phyloP scores from a whole-genome alignment of 2,888 invertebrate species.

The Bembecia ichneumoniformis region DNA sequence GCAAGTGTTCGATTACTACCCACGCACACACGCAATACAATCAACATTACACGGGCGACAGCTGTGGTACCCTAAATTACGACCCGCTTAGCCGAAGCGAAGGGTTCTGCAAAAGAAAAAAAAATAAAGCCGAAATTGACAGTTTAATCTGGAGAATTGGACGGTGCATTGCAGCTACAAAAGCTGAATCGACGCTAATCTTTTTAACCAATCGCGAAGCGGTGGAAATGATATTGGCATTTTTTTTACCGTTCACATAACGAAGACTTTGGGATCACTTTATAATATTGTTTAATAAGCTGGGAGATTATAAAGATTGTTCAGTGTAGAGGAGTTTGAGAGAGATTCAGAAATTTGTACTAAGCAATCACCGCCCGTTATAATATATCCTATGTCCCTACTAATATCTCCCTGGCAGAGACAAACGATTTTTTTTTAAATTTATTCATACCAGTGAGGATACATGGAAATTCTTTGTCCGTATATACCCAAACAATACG shows the following conservation, averaged over 20 bases:
- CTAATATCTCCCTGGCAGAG: too few species aligned
- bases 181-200: neutral
- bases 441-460: too few species aligned
- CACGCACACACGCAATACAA: slow-evolving; percentile 46
- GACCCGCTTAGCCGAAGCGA: slow-evolving; percentile 46
- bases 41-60: slow-evolving; percentile 63
- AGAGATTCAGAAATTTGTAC: too few species aligned
- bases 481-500: too few species aligned
- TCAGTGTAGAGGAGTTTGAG: too few species aligned
- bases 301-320: too few species aligned
- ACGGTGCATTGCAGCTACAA: slow-evolving; percentile 4
- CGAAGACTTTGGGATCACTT: too few species aligned
- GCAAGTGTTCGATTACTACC: slow-evolving; percentile 41
- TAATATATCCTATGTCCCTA: too few species aligned
- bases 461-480: too few species aligned
- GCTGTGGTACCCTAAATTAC: slow-evolving; percentile 65
- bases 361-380: too few species aligned
- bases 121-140: slow-evolving; percentile 50
- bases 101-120: slow-evolving; percentile 42
- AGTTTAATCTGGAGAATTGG: slow-evolving; percentile 57
- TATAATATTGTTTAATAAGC: too few species aligned
- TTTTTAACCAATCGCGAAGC: neutral
- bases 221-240: neutral
- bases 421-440: too few species aligned
- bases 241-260: neutral